phyloP scores from a whole-genome alignment of 2,888 invertebrate genomes.

The Eupelmus urozonus region DNA sequence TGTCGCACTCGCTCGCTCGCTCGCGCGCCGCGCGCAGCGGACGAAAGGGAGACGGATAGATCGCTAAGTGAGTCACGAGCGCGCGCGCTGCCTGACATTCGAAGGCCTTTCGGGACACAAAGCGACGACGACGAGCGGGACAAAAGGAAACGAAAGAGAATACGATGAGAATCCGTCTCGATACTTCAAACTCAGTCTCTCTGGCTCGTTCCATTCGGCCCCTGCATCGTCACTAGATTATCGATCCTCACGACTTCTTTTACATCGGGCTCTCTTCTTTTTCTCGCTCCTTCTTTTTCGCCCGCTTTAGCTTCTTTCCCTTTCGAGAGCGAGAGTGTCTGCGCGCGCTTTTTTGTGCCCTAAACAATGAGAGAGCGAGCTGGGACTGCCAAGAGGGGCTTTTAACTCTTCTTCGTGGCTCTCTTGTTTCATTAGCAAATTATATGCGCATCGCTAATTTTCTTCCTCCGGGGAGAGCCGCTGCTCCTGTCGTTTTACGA shows the following conservation, averaged over 20 bases:
- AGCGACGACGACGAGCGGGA: slow-evolving; percentile 45
- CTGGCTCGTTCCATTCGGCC: no score
- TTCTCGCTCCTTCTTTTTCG: slow-evolving; percentile 1
- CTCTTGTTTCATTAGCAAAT: slow-evolving; percentile 45
- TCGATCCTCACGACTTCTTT: slow-evolving; percentile 48
- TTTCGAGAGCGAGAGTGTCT: neutral
- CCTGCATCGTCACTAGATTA: slow-evolving; percentile 53
- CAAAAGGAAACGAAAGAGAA: slow-evolving; percentile 44
- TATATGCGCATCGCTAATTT: slow-evolving; percentile 54
- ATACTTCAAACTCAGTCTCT: slow-evolving; percentile 53
- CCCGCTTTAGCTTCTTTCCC: neutral
- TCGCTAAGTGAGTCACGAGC: slow-evolving; percentile 72
- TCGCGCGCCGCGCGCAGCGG: slow-evolving; percentile 29
- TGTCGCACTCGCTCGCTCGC: slow-evolving; percentile 63
- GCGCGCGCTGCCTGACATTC: slow-evolving; percentile 62
- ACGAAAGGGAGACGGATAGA: slow-evolving; percentile 60
- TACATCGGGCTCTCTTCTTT: neutral
- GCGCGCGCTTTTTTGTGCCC: neutral
- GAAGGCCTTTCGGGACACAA: slow-evolving; percentile 57
- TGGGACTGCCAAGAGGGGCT: slow-evolving; percentile 10
- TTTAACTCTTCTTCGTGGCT: slow-evolving; percentile 17
- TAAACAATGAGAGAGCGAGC: slow-evolving; percentile 37
- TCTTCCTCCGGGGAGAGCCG: neutral
- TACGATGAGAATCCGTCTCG: slow-evolving; percentile 56
- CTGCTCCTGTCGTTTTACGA: slow-evolving; percentile 41